Conservation (phyloP, 2,888 invertebrate genomes). For the Nomada ruficornis region DNA sequence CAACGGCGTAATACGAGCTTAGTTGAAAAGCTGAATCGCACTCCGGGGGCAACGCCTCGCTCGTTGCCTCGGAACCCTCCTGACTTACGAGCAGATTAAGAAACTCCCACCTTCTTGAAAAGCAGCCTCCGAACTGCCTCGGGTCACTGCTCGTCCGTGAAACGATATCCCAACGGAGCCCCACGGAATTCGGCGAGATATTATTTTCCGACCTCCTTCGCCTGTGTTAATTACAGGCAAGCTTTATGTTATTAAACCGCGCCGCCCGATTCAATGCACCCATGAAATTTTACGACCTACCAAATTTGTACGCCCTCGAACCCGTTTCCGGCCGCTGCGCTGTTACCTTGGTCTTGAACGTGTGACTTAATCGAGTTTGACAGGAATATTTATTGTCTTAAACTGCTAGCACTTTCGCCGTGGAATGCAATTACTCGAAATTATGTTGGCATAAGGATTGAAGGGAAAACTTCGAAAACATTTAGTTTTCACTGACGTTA, state of each 20-base stretch:
- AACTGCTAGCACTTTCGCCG: not conserved
- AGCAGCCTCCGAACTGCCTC: slow-evolving; percentile 72
- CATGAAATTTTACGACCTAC: slow-evolving; percentile 54
- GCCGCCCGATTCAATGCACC: slow-evolving; percentile 38
- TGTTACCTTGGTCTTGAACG: too few relatives aligned
- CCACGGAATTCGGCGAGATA: slow-evolving; percentile 69
- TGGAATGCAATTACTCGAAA: too few relatives aligned
- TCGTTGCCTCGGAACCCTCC: slow-evolving; percentile 76
- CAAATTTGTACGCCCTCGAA: slow-evolving; percentile 15
- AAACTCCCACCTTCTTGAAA: slow-evolving; percentile 73
- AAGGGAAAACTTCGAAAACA: too few relatives aligned
- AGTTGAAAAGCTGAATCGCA: slow-evolving; percentile 78
- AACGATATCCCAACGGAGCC: slow-evolving; percentile 71
- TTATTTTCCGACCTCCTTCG: slow-evolving; percentile 67
- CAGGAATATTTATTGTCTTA: not conserved
- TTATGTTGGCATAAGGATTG: too few relatives aligned
- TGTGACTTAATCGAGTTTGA: not conserved
- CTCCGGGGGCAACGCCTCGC: slow-evolving; percentile 76
- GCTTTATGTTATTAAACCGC: slow-evolving; percentile 70
- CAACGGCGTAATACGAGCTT: slow-evolving; percentile 70
- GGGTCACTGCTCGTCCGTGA: slow-evolving; percentile 73
- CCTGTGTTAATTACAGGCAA: slow-evolving; percentile 69
- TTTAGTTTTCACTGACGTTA: too few relatives aligned
- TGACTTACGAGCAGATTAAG: slow-evolving; percentile 78
- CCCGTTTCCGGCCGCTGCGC: not conserved